Evolutionary conservation across 2,797 vertebrate species (phyloP).

Genomic region (Carcharodon carcharias): DNA sequence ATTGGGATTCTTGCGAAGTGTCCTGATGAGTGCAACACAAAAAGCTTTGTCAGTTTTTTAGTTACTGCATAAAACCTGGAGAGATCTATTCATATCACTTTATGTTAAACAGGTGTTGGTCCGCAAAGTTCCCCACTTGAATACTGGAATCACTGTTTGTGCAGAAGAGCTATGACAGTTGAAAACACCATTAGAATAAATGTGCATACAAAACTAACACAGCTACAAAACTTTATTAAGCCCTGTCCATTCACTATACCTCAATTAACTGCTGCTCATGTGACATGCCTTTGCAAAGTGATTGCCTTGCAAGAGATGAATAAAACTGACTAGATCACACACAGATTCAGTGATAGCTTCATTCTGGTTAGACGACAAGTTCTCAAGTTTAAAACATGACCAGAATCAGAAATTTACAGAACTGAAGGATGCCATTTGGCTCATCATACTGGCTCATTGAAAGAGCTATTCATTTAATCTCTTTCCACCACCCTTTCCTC

Average conservation of each 20-base stretch:
- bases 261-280: not conserved
- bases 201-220: not conserved
- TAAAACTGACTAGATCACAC: not conserved
- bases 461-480: not conserved
- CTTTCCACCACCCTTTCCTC: not conserved
- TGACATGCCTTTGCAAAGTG: not conserved
- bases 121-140: not conserved
- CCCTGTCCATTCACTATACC: not conserved
- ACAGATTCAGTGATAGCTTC: not conserved
- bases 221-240: not conserved
- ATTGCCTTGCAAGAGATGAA: not conserved
- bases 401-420: not conserved
- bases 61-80: not conserved
- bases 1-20: too few relatives aligned
- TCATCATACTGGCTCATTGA: not conserved
- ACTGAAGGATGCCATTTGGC: not conserved
- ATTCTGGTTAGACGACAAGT: not conserved
- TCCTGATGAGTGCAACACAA: too few relatives aligned
- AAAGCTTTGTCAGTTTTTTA: not conserved
- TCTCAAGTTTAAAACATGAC: not conserved
- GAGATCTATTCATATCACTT: not conserved
- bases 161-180: not conserved
- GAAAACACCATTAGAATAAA: not conserved
- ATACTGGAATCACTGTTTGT: not conserved
- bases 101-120: not conserved